phyloP scores from a whole-genome alignment of 1,140 invertebrate species.

The Meteorus sp. region DNA sequence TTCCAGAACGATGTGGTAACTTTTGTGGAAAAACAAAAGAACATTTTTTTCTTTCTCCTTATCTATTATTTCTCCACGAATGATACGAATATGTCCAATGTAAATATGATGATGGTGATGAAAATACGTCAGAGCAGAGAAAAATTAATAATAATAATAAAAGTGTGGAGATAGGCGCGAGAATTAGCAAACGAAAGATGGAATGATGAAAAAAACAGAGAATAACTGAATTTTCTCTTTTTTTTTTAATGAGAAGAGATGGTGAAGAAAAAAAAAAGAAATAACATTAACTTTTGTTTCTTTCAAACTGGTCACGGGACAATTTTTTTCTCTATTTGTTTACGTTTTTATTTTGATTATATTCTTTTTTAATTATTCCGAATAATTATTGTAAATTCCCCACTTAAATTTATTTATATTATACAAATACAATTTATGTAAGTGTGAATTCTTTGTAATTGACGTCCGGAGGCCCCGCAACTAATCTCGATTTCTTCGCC shows the following conservation, averaged over 20 bases:
- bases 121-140: neutral
- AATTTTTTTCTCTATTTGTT: conserved; percentile 24
- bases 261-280: conserved; percentile 16
- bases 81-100: conserved; percentile 4
- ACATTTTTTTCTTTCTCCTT: too few species aligned
- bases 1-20: conserved; percentile 6
- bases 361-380: neutral
- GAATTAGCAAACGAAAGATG: too few species aligned
- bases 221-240: neutral
- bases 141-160: conserved; percentile 21
- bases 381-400: neutral
- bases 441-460: too few species aligned
- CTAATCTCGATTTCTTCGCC: too few species aligned
- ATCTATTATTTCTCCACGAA: too few species aligned
- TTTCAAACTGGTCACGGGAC: conserved; percentile 14
- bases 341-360: neutral
- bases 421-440: too few species aligned
- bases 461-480: too few species aligned
- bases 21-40: neutral
- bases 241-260: conserved; percentile 20
- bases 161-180: too few species aligned
- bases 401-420: too few species aligned
- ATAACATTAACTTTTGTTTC: neutral
- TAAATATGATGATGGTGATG: neutral
- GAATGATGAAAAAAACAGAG: neutral